phyloP scores from a whole-genome alignment of 2,888 invertebrate genomes.

The Rhagophthalmus giganteus region DNA sequence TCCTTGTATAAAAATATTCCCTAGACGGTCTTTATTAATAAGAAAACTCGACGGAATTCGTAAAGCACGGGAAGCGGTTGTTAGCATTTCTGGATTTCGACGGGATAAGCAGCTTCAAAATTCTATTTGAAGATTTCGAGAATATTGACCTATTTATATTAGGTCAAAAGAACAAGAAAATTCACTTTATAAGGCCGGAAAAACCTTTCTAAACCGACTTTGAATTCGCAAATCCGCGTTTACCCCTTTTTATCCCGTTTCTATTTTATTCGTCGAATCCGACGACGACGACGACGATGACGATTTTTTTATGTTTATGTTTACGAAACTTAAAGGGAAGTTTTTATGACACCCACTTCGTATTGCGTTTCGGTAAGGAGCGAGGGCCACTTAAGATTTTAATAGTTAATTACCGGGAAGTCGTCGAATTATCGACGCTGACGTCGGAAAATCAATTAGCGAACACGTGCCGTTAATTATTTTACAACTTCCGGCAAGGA shows the following conservation, averaged over 20 bases:
- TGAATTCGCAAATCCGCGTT: conserved; percentile 32
- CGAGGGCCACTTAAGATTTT: neutral
- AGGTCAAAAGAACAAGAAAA: conserved; percentile 38
- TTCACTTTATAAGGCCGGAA: conserved; percentile 38
- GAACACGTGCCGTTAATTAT: neutral
- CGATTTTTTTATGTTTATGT: conserved; percentile 7
- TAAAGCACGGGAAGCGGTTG: too few species aligned
- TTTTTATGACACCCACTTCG: neutral
- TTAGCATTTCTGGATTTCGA: neutral
- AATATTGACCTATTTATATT: conserved; percentile 33
- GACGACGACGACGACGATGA: neutral
- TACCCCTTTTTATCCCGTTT: conserved; percentile 25
- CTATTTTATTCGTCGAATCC: conserved; percentile 1
- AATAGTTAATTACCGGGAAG: neutral
- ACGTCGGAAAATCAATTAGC: neutral
- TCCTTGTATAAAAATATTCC: neutral
- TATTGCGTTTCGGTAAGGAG: neutral
- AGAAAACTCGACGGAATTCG: neutral
- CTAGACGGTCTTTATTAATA: neutral
- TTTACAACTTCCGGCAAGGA: too few species aligned
- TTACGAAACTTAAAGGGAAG: neutral
- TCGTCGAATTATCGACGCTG: neutral
- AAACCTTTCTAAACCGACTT: conserved; percentile 38
- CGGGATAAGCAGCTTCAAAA: conserved; percentile 3
- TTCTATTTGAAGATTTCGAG: conserved; percentile 12